These are phyloP conservation scores for Stomorhina lunata DNA, from an alignment of 2,888 invertebrate species.

Conservation along the genomic window DNA sequence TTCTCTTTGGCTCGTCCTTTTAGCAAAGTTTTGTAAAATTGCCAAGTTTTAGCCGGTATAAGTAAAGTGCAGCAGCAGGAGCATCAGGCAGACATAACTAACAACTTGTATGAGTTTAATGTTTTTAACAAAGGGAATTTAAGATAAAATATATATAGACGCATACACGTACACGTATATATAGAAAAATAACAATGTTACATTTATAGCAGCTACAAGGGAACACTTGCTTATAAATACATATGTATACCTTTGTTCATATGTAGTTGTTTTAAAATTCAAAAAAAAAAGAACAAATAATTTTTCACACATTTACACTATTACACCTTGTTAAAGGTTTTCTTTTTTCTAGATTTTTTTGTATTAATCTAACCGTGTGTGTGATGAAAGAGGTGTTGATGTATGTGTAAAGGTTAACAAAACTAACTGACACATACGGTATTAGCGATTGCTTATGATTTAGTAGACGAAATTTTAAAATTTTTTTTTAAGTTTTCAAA, in stretches of 20 bases:
- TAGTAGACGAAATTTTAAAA: background rate
- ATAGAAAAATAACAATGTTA: background rate
- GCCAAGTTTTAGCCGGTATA: background rate
- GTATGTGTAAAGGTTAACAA: conserved; percentile 41
- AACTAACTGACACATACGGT: conserved; percentile 37
- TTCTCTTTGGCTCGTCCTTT: background rate
- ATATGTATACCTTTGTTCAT: conserved; percentile 20
- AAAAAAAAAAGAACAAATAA: conserved; percentile 3
- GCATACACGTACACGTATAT: background rate
- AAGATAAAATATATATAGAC: conserved; percentile 29
- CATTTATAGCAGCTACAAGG: conserved; percentile 4
- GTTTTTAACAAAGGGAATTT: conserved; percentile 52
- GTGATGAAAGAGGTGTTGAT: background rate
- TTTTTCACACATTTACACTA: conserved; percentile 49
- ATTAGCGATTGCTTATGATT: background rate
- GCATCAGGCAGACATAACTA: conserved; percentile 36
- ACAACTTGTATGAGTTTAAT: conserved; percentile 45
- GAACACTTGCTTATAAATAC: background rate
- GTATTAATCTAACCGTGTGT: background rate
- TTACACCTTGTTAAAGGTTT: conserved; percentile 52
- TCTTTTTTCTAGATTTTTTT: background rate
- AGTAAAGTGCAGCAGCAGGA: conserved; percentile 10
- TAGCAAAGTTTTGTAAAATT: background rate
- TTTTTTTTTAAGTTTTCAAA: background rate
- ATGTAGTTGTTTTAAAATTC: background rate